Base-by-base conservation (phyloP, 1,140 invertebrate species). In the Hyles vespertilio region DNA sequence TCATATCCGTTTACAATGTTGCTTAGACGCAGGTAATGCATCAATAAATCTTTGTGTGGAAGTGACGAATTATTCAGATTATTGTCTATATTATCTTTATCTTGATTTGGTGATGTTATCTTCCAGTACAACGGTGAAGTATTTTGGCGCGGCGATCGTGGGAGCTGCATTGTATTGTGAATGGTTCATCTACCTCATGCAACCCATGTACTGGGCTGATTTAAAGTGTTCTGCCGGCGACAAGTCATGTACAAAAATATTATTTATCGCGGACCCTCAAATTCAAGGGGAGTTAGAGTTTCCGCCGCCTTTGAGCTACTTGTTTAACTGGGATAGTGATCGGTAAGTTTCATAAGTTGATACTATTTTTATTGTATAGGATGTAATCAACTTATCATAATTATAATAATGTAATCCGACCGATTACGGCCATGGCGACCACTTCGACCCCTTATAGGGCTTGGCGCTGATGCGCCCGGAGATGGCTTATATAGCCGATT, bases 241-340 rank as follows among this genome's bases (percentile, higher is more conserved):
- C 40, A 69, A 78, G 2, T 89, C 91, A 50, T 95, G 94, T 74
- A 91, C 92, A 1, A 92, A 91, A 63, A 89, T 98, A 43, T 82
- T 98, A 22, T 89, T 98, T 33, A 94, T 98, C 47, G 95, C 96
- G n/a, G 97, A 98, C 89, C 96, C 97, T 32, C 97, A 98, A 87
- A 93, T 98, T 63, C 92, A 97, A 66, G 97, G 96, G 2, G 92
- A 95, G 65, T 79, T 91, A 51, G 91, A 93, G 84, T 94, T 96
- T 82, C 86, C 87, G 70, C 85, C 92, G 69, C 85, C 91, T 70
- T 72, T 90, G 80, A 65, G 90, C 86, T 53, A 90, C 74, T 59
- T 90, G 89, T 80, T 91, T 91, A 69, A 91, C 92, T 96, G 94
- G 94, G 96, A 98, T 83, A 93, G 93, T 79, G 96, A 97, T 83